Percentiles rank a stretch among this genome's conserved stretches.
Evolutionary conservation across 2,888 invertebrate species (phyloP).

Genomic region (Tenthredo mesomela): DNA sequence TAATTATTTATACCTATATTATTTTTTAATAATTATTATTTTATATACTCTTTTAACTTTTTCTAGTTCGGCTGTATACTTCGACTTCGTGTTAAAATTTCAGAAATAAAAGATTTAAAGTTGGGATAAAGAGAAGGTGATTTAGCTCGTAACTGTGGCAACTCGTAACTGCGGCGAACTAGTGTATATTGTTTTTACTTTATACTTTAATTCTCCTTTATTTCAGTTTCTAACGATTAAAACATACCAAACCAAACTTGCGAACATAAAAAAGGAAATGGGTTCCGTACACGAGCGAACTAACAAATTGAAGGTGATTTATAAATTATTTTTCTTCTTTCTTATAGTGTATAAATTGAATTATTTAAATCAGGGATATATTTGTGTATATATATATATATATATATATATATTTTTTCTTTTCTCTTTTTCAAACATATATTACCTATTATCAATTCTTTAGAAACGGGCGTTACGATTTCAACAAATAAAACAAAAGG

Average conservation of each 20-base stretch:
- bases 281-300: slow-evolving; percentile 75
- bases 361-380: not conserved
- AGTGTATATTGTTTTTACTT: not conserved
- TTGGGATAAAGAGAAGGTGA: too few relatives aligned
- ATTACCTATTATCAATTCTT: slow-evolving; percentile 53
- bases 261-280: slow-evolving; percentile 78
- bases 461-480: slow-evolving; percentile 77
- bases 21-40: not conserved
- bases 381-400: too few relatives aligned
- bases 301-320: slow-evolving; percentile 76
- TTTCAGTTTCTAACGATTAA: slow-evolving; percentile 75
- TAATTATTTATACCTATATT: not conserved
- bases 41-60: not conserved
- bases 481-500: slow-evolving; percentile 77
- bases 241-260: slow-evolving; percentile 76
- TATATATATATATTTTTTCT: too few relatives aligned
- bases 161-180: too few relatives aligned
- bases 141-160: too few relatives aligned
- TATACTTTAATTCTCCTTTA: not conserved
- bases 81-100: too few relatives aligned
- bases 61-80: not conserved
- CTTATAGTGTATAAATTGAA: not conserved
- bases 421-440: not conserved
- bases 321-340: not conserved
- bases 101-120: too few relatives aligned